Base-by-base conservation (phyloP, 2,888 invertebrate genomes). In the Protonemura montana region DNA sequence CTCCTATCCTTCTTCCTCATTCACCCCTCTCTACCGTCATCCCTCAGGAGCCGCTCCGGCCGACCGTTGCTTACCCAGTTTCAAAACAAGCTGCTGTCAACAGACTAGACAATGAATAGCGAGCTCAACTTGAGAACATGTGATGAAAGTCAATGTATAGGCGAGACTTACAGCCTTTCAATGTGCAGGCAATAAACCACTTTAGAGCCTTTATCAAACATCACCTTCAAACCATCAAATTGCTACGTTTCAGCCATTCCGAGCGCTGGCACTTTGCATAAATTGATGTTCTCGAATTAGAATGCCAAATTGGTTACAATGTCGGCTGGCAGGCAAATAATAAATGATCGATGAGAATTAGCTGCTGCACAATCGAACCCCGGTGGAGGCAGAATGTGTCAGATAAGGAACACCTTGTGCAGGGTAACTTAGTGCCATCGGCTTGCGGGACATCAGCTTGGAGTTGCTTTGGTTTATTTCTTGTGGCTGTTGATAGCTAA, bases 71-170 rank as follows among this genome's bases (percentile, higher is more conserved):
- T 83, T 78, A 82, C 35, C 80, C 86, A 78, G 85, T 77, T 80
- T 35, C 82, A 87, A 80, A 82, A 87, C 87, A 87, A 87, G 87
- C 85, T 85, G 85, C 82, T 87, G 81, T 81, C 80, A 85, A 84
- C 84, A 81, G 86, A 85, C 81, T 81, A 87, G 87, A 87, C 87
- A 87, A 87, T 87, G 87, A 87, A 87, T 87, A 76, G 87, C 30
- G 76, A 85, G 85, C 85, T 85, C 82, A 27, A 78, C 21, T 59
- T 13, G 81, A 59, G 42, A 85, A 86, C 85, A 87, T 81, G 85
- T 76, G 85, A 87, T 87, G 87, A 80, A 87, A 87, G 85, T 87
- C 87, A 87, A 87, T 87, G 85, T 59, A 21, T 86, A 29, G 42
- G 41, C 25, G 28, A 86, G 26, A 77, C 83, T 84, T 82, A 42